A percentile compares a stretch with the other conserved stretches of the same genome.
Conservation (phyloP, 1,140 invertebrate genomes). For the Pachyrhynchus sulphureomaculatus region DNA sequence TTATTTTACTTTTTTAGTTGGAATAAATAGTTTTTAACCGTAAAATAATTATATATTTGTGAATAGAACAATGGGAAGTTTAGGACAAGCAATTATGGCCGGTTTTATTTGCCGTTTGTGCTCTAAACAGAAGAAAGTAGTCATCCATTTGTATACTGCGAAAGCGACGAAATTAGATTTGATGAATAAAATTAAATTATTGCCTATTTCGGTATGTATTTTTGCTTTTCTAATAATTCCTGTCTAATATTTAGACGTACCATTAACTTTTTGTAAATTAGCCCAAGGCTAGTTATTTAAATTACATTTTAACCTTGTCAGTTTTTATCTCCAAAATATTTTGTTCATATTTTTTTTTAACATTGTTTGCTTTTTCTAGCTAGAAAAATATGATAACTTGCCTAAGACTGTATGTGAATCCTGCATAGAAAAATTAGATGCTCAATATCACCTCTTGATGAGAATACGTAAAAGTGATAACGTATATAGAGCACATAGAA, state of each 20-base stretch:
- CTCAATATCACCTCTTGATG: constrained; percentile 34
- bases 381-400: constrained; percentile 38
- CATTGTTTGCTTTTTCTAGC: constrained; percentile 25
- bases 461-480: constrained; percentile 30
- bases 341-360: too few relatives aligned
- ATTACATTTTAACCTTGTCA: too few relatives aligned
- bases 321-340: too few relatives aligned
- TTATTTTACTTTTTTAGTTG: too few relatives aligned
- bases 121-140: constrained; percentile 34
- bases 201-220: constrained; percentile 33
- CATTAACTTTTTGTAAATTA: too few relatives aligned
- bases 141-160: constrained; percentile 36
- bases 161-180: constrained; percentile 31
- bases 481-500: constrained; percentile 23
- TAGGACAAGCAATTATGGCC: constrained; percentile 31
- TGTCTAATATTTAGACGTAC: too few relatives aligned
- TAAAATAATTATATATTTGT: too few relatives aligned
- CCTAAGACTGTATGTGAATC: constrained; percentile 39
- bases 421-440: constrained; percentile 38
- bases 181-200: constrained; percentile 30
- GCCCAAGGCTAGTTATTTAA: too few relatives aligned
- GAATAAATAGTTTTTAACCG: too few relatives aligned
- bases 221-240: too few relatives aligned
- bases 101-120: constrained; percentile 38
- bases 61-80: constrained; percentile 27